Evolutionary conservation across 2,113 vertebrate species (phyloP), one percentile per base, ranked within the genome.

Genomic region (Dipodomys ordii): DNA sequence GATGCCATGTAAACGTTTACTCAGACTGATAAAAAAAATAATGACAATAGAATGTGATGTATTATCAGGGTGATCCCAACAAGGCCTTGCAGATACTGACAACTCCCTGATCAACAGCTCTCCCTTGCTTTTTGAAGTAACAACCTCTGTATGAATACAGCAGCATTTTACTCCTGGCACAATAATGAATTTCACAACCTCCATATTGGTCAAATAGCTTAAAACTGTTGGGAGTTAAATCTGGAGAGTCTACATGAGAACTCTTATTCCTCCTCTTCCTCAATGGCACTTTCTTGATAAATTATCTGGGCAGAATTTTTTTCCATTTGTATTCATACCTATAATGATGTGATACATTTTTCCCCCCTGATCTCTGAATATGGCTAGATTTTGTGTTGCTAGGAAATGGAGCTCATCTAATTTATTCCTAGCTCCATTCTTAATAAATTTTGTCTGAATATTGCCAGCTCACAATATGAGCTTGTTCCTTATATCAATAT

Each of bases 1-100:
- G 93, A 94, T 76, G 94, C 60, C 91, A 95, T 87, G 78, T 73
- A 91, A 88, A 96, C 78, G 73, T 72, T 92, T 85, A 89, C 84
- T 89, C 39, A 80, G 88, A 92, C 65, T 76, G 84, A 94, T 86
- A 79, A 92, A 96, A 95, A 94, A 88, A 64, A 93, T 27, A 76
- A 95, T 74, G 83, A 95, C 81, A 84, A 71, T 62, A 94, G 83
- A 87, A 96, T 79, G 77, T 81, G 77, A 95, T 77, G 49, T 78
- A 95, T 81, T 84, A 73, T 60, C 91, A 77, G 87, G 57, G 93
- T 74, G 72, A 83, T 62, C 65, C 68, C 78, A 81, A 87, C 64
- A 83, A 92, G 90, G 93, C 80, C 94, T 84, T 84, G 81, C 72
- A 91, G 90, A 88, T 10, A n/a, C 72, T 62, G 91, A 92, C 87